phyloP scores from a whole-genome alignment of 2,888 invertebrate genomes.

The Meteorus cinctellus region DNA sequence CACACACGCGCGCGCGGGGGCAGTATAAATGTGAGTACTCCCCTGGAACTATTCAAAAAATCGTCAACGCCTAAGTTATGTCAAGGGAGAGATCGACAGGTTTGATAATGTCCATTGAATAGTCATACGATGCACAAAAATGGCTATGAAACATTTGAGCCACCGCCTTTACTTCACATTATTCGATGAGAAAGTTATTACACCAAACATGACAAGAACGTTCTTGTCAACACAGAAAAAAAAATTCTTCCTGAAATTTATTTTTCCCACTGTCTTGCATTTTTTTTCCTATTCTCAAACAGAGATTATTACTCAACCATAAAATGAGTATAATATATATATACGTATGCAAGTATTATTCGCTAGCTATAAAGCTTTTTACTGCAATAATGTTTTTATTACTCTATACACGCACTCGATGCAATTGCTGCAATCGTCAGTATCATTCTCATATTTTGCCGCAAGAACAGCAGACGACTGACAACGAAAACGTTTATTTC shows the following conservation, averaged over 20 bases:
- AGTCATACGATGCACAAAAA: conserved; percentile 16
- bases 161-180: conserved; percentile 24
- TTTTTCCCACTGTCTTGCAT: not conserved
- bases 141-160: conserved; percentile 23
- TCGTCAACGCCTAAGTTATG: conserved; percentile 13
- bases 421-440: not conserved
- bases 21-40: not conserved
- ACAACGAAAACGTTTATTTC: too few relatives aligned
- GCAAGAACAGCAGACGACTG: not conserved
- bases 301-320: not conserved
- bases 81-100: conserved; percentile 28
- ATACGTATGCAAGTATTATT: not conserved
- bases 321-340: not conserved
- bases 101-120: conserved; percentile 30
- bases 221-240: not conserved
- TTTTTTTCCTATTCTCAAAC: not conserved
- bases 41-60: not conserved
- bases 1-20: not conserved
- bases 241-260: not conserved
- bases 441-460: not conserved
- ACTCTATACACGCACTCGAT: not conserved
- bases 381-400: conserved; percentile 4
- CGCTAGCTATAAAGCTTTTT: not conserved
- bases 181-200: conserved; percentile 34
- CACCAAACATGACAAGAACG: not conserved